Base-by-base conservation (phyloP, 2,113 vertebrate species). In the Piprites chloris region DNA sequence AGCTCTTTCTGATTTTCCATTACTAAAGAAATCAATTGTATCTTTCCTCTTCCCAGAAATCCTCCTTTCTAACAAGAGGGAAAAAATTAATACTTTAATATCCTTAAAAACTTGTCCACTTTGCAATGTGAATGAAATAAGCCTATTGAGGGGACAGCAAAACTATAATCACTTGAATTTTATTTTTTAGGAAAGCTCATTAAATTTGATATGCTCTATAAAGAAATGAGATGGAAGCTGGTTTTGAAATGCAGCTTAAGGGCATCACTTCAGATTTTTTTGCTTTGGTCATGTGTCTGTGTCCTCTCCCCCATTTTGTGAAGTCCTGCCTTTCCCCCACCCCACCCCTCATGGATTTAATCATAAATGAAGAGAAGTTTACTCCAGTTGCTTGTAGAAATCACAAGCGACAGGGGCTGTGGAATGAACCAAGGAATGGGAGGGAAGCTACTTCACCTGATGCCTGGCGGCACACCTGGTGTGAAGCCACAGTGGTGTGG, bases 401-500 rank as follows among this genome's bases (percentile, higher is more conserved):
- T 26, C 50, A 42, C 35, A 27, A 39, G 66, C 23, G 17, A 44
- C 27, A 62, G 21, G 2, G 5, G 1, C 9, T 75, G 14, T 33
- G n/a, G 9, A 28, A 14, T 42, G 23, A 68, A 73, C 12, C 14
- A 44, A 52, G n/a, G 23, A 11, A 17, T 23, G 42, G 22, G 37
- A 89, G 26, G 8, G 17, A 28, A 61, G 28, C 8, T 69, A 26
- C 26, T 5, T 1, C 33, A 39, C 12, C 42, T 68, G 32, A 4
- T 41, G 22, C 23, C 66, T 37, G 55, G 27, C 28, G n/a, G 28
- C 19, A 13, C 18, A n/a, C 3, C 6, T 3, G 0, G 13, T 11
- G 5, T 24, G 20, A 30, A 72, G 42, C 26, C 18, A 10, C 35
- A 11, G 23, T 3, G 4, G 2, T 13, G 6, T 1, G 2, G 41